Percentiles rank a stretch among this genome's conserved stretches.
Conservation (phyloP, 2,797 vertebrate genomes). For the Limnodromus scolopaceus region DNA sequence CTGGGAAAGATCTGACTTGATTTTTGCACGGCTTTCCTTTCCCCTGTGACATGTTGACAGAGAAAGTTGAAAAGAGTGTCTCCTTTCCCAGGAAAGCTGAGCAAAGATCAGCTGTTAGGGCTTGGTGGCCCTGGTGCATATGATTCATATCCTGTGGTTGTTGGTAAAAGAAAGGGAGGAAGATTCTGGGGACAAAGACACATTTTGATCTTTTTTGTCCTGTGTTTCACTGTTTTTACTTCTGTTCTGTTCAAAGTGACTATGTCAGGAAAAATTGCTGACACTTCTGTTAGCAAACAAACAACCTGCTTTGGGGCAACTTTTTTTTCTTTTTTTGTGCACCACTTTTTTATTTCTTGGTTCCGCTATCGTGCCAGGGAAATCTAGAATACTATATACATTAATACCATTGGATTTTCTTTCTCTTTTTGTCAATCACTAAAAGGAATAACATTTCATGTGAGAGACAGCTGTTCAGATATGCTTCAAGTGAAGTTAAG, state of each 20-base stretch:
- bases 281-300: neutral
- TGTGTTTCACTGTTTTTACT: neutral
- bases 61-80: neutral
- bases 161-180: neutral
- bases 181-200: neutral
- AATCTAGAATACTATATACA: neutral
- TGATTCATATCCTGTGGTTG: neutral
- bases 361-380: neutral
- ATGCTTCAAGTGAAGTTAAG: conserved; percentile 35
- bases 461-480: conserved; percentile 65
- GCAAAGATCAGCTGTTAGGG: conserved; percentile 1
- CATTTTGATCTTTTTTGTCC: conserved; percentile 29
- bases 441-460: conserved; percentile 49
- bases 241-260: neutral
- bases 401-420: conserved; percentile 38
- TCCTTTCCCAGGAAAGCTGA: conserved; percentile 4
- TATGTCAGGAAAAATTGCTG: conserved; percentile 13
- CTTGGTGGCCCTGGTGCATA: neutral
- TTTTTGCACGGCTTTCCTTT: conserved; percentile 30
- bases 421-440: conserved; percentile 33
- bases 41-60: neutral
- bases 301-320: neutral
- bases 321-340: neutral
- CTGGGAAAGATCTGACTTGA: neutral
- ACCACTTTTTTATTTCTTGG: neutral